Base-by-base conservation (phyloP, 2,113 vertebrate species). In the Zeus faber region DNA sequence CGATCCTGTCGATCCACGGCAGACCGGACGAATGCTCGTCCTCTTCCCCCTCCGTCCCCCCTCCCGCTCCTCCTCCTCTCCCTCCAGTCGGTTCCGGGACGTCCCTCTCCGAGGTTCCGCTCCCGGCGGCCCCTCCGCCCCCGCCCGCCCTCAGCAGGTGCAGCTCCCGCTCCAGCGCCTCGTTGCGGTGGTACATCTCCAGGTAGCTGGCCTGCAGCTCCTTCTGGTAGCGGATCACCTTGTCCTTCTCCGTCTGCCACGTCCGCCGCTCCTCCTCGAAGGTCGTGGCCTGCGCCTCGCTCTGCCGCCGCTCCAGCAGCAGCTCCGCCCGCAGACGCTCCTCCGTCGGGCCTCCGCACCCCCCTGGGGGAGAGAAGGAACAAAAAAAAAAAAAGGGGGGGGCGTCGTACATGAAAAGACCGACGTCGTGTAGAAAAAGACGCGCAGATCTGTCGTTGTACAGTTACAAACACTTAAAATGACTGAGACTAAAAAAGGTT, bases 201-300 rank as follows among this genome's bases (percentile, higher is more conserved):
- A 98, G 82, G 82, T 98, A 99, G 83, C 93, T 91, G 74, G 93
- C 90, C 87, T 99, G 97, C 81, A 98, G 94, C 85, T 91, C 88
- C 58, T 81, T 89, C 87, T 91, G 90, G 79, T 91, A 91, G 71
- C 84, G 86, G 66, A 91, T 87, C 71, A 91, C 90, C 73, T 91
- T 91, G 65, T 91, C 85, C 82, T 99, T 99, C 78, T 99, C 95
- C 20, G 89, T 89, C 87, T 96, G 94, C 97, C 97, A 98, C 2
- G 91, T 96, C 77, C 84, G 89, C 65, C 93, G 87, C 89, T 98
- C 97, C 29, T 89, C 85, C 84, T 98, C 94, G 41, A 98, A 98
- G 79, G 89, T 90, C 58, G 87, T 77, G 2, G 90, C 92, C 87
- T 95, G 94, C 46, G 95, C 91, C 78, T 98, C 94, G 60, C 89